A percentile compares a stretch with the other conserved stretches of the same genome.
Conservation (phyloP, 2,113 vertebrate species). For the Bettongia penicillata region DNA sequence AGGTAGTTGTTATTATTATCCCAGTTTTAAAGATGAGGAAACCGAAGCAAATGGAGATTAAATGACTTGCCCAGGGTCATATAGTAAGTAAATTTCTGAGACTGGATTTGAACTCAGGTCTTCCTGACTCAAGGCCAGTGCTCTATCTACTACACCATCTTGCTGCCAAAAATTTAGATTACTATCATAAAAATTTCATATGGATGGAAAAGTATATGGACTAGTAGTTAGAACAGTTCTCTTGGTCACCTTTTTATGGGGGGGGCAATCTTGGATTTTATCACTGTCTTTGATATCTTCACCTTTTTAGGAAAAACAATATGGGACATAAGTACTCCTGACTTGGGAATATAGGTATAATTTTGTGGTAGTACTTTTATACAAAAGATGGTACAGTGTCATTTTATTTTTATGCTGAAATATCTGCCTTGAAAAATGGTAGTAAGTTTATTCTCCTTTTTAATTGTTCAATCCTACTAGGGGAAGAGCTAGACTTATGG, state of each 20-base stretch:
- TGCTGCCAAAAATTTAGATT: neutral
- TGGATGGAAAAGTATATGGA: neutral
- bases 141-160: neutral
- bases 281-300: neutral
- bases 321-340: neutral
- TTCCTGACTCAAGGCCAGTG: neutral
- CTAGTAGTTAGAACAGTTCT: neutral
- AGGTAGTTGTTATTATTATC: neutral
- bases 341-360: neutral
- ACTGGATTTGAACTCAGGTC: neutral
- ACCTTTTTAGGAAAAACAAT: neutral
- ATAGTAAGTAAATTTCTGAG: neutral
- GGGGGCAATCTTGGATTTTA: neutral
- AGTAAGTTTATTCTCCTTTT: neutral
- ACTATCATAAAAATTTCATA: neutral
- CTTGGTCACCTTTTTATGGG: neutral
- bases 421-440: neutral
- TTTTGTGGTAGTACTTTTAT: neutral
- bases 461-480: neutral
- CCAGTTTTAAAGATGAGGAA: neutral
- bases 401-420: neutral
- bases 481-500: neutral
- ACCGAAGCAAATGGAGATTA: neutral
- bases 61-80: neutral
- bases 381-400: neutral